A percentile compares a stretch with the other conserved stretches of the same genome.
These are phyloP conservation scores for Lissonota sp. DNA, from an alignment of 2,888 invertebrate genomes.

Conservation along the genomic window DNA sequence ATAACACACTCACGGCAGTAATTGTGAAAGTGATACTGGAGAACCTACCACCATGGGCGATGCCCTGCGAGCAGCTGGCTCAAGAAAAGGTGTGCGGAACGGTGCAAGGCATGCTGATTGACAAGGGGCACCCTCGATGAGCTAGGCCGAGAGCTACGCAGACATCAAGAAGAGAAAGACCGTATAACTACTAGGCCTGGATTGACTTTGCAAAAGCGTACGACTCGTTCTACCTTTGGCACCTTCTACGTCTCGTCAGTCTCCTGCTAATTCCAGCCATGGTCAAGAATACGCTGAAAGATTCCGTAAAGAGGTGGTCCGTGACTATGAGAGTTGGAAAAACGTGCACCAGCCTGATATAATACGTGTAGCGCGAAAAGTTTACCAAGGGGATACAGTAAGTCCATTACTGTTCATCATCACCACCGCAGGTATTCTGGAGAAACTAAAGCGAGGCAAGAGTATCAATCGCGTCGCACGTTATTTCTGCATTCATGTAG, in stretches of 20 bases:
- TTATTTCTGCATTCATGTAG: slow-evolving; percentile 56
- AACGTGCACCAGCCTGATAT: slow-evolving; percentile 20
- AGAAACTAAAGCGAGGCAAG: neutral
- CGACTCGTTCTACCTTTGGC: slow-evolving; percentile 49
- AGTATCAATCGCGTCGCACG: slow-evolving; percentile 23
- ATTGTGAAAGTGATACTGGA: slow-evolving; percentile 44
- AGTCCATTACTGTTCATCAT: slow-evolving; percentile 65
- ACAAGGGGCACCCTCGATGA: slow-evolving; percentile 63
- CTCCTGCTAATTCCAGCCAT: slow-evolving; percentile 31
- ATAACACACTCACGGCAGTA: slow-evolving; percentile 68
- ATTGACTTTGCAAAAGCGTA: slow-evolving; percentile 59
- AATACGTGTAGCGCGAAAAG: slow-evolving; percentile 29
- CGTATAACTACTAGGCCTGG: slow-evolving; percentile 66
- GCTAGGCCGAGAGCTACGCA: slow-evolving; percentile 39
- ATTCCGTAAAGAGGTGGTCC: slow-evolving; percentile 17
- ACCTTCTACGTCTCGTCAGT: slow-evolving; percentile 30
- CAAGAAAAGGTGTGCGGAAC: slow-evolving; percentile 18
- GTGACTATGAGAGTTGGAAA: slow-evolving; percentile 23
- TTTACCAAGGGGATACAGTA: slow-evolving; percentile 59
- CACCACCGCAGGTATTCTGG: slow-evolving; percentile 38
- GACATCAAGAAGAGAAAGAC: slow-evolving; percentile 51
- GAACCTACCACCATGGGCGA: slow-evolving; percentile 56
- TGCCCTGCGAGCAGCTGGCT: slow-evolving; percentile 11
- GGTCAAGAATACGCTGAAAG: slow-evolving; percentile 4
- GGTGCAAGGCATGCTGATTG: slow-evolving; percentile 20